A percentile compares a stretch with the other conserved stretches of the same genome.
Conservation (phyloP, 2,888 invertebrate genomes). For the Watsonalla binaria region DNA sequence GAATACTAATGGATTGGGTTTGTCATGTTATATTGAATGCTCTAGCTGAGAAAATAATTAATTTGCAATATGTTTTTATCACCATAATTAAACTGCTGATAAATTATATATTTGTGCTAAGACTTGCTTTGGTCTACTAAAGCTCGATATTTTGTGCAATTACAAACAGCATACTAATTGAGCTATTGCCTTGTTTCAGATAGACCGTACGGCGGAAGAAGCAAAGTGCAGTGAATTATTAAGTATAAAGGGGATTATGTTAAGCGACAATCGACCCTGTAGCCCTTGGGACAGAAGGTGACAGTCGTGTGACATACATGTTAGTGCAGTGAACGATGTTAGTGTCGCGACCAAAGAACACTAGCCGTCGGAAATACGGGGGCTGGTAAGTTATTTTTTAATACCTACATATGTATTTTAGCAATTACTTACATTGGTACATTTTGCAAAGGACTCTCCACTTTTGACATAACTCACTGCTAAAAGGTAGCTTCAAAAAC, state of each 20-base stretch:
- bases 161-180: not conserved
- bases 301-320: constrained; percentile 56
- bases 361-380: constrained; percentile 67
- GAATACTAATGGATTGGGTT: too few relatives aligned
- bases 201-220: constrained; percentile 13
- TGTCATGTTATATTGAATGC: too few relatives aligned
- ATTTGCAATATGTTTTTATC: too few relatives aligned
- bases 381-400: constrained; percentile 48
- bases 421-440: too few relatives aligned
- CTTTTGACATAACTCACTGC: too few relatives aligned
- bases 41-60: too few relatives aligned
- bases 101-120: too few relatives aligned
- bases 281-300: constrained; percentile 53
- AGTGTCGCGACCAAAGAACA: constrained; percentile 61
- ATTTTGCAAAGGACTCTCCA: too few relatives aligned
- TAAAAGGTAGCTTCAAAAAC: too few relatives aligned
- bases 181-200: constrained; percentile 35
- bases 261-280: constrained; percentile 36
- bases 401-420: not conserved
- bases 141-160: not conserved
- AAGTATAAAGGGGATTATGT: constrained; percentile 50
- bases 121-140: not conserved
- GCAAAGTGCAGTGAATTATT: constrained; percentile 39
- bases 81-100: too few relatives aligned
- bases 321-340: constrained; percentile 53